Base-by-base conservation (phyloP, 2,888 invertebrate genomes). In the Dolichopus griseipennis region DNA sequence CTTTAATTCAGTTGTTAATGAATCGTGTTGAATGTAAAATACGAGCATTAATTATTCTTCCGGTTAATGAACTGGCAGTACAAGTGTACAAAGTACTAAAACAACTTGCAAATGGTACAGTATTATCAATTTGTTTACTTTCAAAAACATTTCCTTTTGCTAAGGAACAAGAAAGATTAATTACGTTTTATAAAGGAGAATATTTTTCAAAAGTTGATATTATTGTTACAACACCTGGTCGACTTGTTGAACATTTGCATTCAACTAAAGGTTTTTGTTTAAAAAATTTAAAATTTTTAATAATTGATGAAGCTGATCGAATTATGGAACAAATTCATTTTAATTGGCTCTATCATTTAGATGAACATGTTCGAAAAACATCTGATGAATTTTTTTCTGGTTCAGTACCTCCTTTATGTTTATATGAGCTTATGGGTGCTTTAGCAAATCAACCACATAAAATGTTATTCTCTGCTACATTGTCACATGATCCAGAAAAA, bases 231-330 rank as follows among this genome's bases (percentile, higher is more conserved):
- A 98, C 98, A 20, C 95, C 97, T 37, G 97, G 97, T 18, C 86
- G 97, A 69, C 83, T 98, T 67, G 90, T 97, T 0, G 95, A 97
- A 78, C 97, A 98, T 81, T 83, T 98, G 70, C 90, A 90, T 78
- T 86, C 87, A 72, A 95, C 95, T 0, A 84, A 88, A 76, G 93
- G 92, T 21, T 90, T 95, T 77, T 86, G 88, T 67, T 79, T 95
- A 61, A 85, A 86, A 73, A 78, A 86, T 73, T 82, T 95, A 1
- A 85, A 88, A 75, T 95, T 90, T 81, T 82, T 96, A 64, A 87
- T 99, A 0, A 92, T 99, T 69, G 99, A 99, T 81, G 99, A 99
- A 84, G 99, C 99, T 8, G 99, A 99, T 82, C 86, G 95, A 73
- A 91, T 97, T 73, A 90, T 96, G 83, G 94, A 95, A 74, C 91